Base-by-base conservation (phyloP, 2,113 vertebrate genomes). In the Nothoprocta pentlandii region DNA sequence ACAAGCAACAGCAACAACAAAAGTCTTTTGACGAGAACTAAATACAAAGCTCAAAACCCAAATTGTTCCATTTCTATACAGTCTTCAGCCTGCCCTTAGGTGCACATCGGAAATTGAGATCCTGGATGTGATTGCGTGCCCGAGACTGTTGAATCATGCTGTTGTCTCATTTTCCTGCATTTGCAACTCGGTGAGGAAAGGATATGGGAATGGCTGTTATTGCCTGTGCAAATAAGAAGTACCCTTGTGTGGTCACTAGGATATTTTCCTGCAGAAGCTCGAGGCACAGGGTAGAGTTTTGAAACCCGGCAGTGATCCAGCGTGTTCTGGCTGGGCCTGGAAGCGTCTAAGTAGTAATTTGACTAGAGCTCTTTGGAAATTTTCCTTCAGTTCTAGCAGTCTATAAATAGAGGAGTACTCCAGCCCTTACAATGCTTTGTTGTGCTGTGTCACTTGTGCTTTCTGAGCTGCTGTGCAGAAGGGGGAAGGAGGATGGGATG, bases 361-460 rank as follows among this genome's bases (percentile, higher is more conserved):
- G 93, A 90, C 82, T 94, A 84, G 73, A 88, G 88, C 77, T 86
- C 88, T 90, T 44, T 41, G 83, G 64, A 92, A 91, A 44, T 69
- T 61, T 93, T 63, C 69, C 91, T 76, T 95, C 86, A 73, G 80
- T 81, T 89, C 94, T 93, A 94, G 77, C 15, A 1, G 86, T 34
- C 92, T 95, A 94, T 94, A 93, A 96, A 96, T 90, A 93, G 92
- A 92, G 63, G 62, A 95, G 69, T 75, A 78, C 92, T 96, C 90
- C 69, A 94, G 73, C 19, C 73, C 83, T 86, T 89, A 89, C 61
- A 93, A 85, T 80, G 63, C 86, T 75, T 93, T 56, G 91, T 89
- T 92, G 17, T 86, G 94, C 95, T 96, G 83, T 84, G 83, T 93
- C 94, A 93, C 92, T 92, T 93, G 66, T 96, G 64, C 90, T 94